Evolutionary conservation across 2,888 invertebrate genomes (phyloP), one percentile per base, ranked within the genome.

Genomic region (Mesoligia furuncula): DNA sequence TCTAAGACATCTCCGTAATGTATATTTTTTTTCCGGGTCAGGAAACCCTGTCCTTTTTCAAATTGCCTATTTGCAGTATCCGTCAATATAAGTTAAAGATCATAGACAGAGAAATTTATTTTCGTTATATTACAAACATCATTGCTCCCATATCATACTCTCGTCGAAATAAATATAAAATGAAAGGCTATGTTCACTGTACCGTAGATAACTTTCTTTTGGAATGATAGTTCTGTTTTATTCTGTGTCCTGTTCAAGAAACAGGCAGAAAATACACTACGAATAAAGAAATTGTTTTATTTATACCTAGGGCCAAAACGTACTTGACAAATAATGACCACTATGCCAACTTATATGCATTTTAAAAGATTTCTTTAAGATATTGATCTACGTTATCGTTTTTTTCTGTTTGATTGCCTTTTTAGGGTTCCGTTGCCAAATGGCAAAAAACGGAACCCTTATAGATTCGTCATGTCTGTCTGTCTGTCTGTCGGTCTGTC

Each of bases 21-120:
- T 42, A 13, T 15, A 9, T 54, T 51, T 66, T 62, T 79, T 81
- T 73, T 66, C 31, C 59, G 51, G 74, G 36, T 54, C 65, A 42
- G 27, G 17, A 66, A 59, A 73, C 36, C 11, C 8, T 20, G 31
- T 27, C 39, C 42, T 39, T 64, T 79, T 27, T 39, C 31, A 13
- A 39, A 27, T 31, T 24, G 9, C 39, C 15, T 72, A 36, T 79
- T 62, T 48, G 5, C 17, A 20, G 51, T 36, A n/a, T n/a, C n/a
- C n/a, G n/a, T n/a, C n/a, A n/a, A n/a, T n/a, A n/a, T n/a, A n/a
- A n/a, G n/a, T n/a, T n/a, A 51, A n/a, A 31, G 2, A 45, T 77
- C n/a, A 45, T 15, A 76, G 11, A 45, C 24, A 8, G 6, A 51
- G 11, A 9, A 6, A 17, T 27, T 3, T 36, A 24, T 80, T 59